Base-by-base conservation (phyloP, 2,888 invertebrate species). In the Chrysodeixis includens region DNA sequence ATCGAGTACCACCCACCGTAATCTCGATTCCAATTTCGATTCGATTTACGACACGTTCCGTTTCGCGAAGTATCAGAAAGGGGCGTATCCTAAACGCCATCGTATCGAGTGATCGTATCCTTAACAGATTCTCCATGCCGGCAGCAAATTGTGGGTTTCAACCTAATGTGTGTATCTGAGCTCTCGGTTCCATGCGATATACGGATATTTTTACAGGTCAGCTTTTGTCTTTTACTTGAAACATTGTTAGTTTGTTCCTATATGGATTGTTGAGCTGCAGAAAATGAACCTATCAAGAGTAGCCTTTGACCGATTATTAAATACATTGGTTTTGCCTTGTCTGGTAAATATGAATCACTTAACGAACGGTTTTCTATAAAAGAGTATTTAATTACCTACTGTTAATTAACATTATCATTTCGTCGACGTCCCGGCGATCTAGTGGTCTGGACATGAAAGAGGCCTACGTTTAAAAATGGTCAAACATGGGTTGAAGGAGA, bases 41-140 rank as follows among this genome's bases (percentile, higher is more conserved):
- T 87, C 88, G 83, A 87, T 87, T 87, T 87, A 84, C 84, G 83
- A 83, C 79, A 81, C 83, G 81, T 83, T 81, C 83, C 79, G 88
- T 88, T 88, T 86, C 84, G 84, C 80, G 85, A 82, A 84, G 90
- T 88, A 90, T 88, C 87, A 87, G 90, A 87, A 90, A 90, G 84
- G 82, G 91, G 91, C 90, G 91, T 89, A 83, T 81, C 83, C 85
- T 87, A 85, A 90, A 88, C 87, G 88, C 79, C 82, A 74, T 82
- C 85, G 85, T 82, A 82, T 85, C 86, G 87, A 88, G 83, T 88
- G 89, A 90, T 90, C 88, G 87, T 83, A 86, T 86, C 89, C 85
- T 86, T 88, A 87, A 86, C 88, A 86, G 87, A 88, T 88, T 86
- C 86, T 81, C 81, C 82, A 82, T 80, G 83, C 82, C 79, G 79